phyloP scores from a whole-genome alignment of 2,888 invertebrate genomes.

The Caenorhabditis macrosperma region DNA sequence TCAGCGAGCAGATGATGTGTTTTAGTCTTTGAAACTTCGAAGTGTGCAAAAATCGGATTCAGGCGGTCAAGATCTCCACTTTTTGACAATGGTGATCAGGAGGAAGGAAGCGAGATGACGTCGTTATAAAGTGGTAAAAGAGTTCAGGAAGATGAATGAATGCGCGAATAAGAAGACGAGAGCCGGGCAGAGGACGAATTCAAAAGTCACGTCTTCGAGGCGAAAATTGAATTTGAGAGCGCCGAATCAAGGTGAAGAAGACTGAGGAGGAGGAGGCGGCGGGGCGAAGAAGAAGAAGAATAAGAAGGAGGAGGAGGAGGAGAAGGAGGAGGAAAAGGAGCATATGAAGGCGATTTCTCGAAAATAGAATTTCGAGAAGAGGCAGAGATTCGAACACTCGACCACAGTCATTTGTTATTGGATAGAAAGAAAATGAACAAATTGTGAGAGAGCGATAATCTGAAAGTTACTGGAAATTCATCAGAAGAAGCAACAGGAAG shows the following conservation, averaged over 20 bases:
- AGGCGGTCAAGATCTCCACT: not conserved
- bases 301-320: conserved; percentile 2
- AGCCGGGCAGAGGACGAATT: conserved; percentile 11
- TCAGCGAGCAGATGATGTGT: conserved; percentile 30
- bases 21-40: conserved; percentile 19
- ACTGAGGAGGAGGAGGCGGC: not conserved
- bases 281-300: no score
- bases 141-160: conserved; percentile 35
- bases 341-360: no score
- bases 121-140: conserved; percentile 5
- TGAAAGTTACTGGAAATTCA: not conserved
- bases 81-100: no score
- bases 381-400: conserved; percentile 28
- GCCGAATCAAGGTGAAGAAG: conserved; percentile 24
- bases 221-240: conserved; percentile 47
- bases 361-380: conserved; percentile 36
- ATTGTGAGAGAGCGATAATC: not conserved
- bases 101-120: not conserved
- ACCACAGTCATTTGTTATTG: conserved; percentile 4
- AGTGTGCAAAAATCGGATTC: not conserved
- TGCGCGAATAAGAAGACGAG: conserved; percentile 3
- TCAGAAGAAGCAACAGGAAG: no score
- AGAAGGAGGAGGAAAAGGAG: no score
- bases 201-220: conserved; percentile 43
- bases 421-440: not conserved